A percentile compares a stretch with the other conserved stretches of the same genome.
phyloP scores from a whole-genome alignment of 2,113 vertebrate genomes.

The Mirounga angustirostris region DNA sequence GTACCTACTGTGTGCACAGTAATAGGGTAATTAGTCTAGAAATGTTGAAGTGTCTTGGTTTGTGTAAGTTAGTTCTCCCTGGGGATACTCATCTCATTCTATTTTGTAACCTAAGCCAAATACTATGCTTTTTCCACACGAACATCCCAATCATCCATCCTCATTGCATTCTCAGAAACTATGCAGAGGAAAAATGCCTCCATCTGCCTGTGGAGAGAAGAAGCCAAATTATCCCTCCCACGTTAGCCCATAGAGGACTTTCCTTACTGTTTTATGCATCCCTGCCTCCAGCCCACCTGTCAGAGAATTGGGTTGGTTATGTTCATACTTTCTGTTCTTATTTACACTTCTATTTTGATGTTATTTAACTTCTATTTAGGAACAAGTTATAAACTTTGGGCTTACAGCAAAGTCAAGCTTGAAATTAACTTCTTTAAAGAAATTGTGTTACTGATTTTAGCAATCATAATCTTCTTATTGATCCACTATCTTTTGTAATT shows the following conservation, averaged over 20 bases:
- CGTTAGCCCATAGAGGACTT: constrained; percentile 8
- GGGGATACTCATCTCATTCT: neutral
- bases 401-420: constrained; percentile 45
- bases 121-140: neutral
- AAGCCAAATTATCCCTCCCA: constrained; percentile 44
- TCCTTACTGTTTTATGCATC: constrained; percentile 28
- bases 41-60: neutral
- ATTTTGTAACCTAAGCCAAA: constrained; percentile 35
- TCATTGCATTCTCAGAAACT: constrained; percentile 26
- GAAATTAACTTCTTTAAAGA: constrained; percentile 60
- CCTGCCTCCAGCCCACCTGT: constrained; percentile 61
- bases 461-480: neutral
- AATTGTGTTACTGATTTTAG: neutral
- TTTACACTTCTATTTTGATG: constrained; percentile 68
- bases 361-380: constrained; percentile 66
- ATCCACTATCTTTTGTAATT: neutral
- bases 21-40: neutral
- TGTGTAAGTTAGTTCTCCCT: constrained; percentile 8
- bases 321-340: constrained; percentile 51
- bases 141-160: neutral
- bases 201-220: constrained; percentile 60
- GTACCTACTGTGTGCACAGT: neutral
- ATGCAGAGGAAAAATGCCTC: constrained; percentile 7
- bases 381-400: constrained; percentile 54
- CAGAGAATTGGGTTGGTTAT: constrained; percentile 20